These are phyloP conservation scores for Anastatus disparis DNA, from an alignment of 1,140 invertebrate species.

Conservation along the genomic window DNA sequence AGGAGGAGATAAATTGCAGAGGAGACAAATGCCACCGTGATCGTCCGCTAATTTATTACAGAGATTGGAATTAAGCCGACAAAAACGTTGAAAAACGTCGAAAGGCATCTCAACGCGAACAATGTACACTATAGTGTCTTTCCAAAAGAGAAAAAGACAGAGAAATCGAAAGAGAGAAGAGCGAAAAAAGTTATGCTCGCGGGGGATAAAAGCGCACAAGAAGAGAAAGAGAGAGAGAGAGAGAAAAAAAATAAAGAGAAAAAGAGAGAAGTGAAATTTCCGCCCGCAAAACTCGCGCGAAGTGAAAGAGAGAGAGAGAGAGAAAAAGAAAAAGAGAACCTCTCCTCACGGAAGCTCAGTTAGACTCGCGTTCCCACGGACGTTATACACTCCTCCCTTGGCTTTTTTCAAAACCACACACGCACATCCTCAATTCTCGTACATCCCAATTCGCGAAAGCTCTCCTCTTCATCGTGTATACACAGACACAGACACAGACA, in stretches of 20 bases:
- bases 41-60: constrained; percentile 58
- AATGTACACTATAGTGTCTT: constrained; percentile 48
- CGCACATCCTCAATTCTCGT: no score
- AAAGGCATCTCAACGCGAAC: constrained; percentile 49
- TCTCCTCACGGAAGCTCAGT: no score
- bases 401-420: no score
- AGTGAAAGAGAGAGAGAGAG: no score
- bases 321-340: no score
- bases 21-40: constrained; percentile 65
- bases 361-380: no score
- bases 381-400: no score
- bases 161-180: constrained; percentile 19
- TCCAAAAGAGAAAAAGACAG: constrained; percentile 24
- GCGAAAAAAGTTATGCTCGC: constrained; percentile 8
- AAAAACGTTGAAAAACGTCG: constrained; percentile 55
- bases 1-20: constrained; percentile 43
- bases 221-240: constrained; percentile 32
- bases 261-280: neutral
- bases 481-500: no score
- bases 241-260: no score
- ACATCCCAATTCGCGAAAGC: no score
- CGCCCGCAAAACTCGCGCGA: neutral
- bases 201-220: constrained; percentile 41
- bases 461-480: no score
- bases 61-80: constrained; percentile 61